Evolutionary conservation across 2,113 vertebrate species (phyloP).

Genomic region (Apus apus): DNA sequence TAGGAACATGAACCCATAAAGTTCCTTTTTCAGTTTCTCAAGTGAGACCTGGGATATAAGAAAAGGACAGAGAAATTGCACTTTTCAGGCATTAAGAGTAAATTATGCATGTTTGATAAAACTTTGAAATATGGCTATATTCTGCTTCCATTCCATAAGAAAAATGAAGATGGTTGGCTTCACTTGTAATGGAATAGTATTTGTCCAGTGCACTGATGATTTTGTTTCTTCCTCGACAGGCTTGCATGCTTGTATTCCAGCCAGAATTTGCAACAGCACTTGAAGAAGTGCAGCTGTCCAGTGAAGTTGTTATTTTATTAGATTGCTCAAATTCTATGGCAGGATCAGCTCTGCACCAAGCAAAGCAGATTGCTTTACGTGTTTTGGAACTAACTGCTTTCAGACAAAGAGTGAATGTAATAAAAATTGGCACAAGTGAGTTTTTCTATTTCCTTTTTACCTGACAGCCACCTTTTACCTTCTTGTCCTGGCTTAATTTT

Average conservation of each 20-base stretch:
- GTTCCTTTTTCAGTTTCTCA: neutral
- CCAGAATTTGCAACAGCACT: conserved; percentile 72
- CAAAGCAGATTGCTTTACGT: conserved; percentile 77
- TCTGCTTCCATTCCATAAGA: neutral
- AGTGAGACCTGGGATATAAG: neutral
- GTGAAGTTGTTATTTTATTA: conserved; percentile 80
- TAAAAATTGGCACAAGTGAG: conserved; percentile 84
- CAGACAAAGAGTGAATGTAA: conserved; percentile 70
- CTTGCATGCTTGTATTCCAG: conserved; percentile 90
- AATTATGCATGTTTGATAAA: neutral
- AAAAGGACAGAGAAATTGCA: neutral
- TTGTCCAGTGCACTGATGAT: neutral
- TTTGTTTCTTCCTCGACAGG: conserved; percentile 67
- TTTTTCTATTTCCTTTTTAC: neutral
- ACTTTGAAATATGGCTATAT: neutral
- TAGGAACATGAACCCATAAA: neutral
- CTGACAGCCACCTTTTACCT: neutral
- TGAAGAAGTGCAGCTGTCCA: neutral
- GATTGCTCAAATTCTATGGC: conserved; percentile 87
- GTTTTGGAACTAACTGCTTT: conserved; percentile 63
- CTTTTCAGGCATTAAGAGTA: neutral
- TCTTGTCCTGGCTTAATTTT: neutral
- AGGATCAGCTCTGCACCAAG: conserved; percentile 70
- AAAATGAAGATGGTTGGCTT: neutral
- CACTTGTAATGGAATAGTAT: neutral